phyloP scores from a whole-genome alignment of 2,888 invertebrate species.

The Theretra japonica region DNA sequence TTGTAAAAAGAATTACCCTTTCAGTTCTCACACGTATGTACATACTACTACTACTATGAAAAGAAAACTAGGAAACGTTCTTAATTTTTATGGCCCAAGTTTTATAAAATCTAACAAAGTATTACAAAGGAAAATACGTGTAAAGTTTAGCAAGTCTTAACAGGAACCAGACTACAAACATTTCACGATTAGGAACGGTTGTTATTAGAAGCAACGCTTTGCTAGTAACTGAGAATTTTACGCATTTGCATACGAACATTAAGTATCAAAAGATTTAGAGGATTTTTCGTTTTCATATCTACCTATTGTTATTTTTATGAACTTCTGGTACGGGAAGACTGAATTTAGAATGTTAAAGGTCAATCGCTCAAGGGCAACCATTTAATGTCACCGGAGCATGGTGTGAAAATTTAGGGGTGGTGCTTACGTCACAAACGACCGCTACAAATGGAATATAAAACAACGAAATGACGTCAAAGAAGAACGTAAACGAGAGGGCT shows the following conservation, averaged over 20 bases:
- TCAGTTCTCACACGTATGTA: not conserved
- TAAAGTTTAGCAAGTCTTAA: not conserved
- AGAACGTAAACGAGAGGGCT: not conserved
- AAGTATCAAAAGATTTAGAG: not conserved
- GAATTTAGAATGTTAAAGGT: constrained; percentile 3
- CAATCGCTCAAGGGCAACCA: not conserved
- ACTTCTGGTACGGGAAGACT: not conserved
- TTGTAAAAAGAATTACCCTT: too few relatives aligned
- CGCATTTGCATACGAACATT: constrained; percentile 1
- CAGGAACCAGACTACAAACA: constrained; percentile 17
- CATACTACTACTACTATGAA: too few relatives aligned
- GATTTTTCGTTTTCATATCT: not conserved
- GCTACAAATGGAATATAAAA: not conserved
- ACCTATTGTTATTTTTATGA: not conserved
- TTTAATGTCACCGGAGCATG: not conserved
- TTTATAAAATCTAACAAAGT: not conserved
- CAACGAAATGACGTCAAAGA: not conserved
- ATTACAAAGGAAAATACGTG: not conserved
- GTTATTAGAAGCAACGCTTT: constrained; percentile 2
- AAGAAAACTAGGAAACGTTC: not conserved
- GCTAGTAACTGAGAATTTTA: constrained; percentile 14
- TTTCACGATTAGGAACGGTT: constrained; percentile 17
- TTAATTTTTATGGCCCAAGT: not conserved
- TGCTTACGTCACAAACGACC: constrained; percentile 1
- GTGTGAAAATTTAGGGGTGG: constrained; percentile 7